Conservation (phyloP, 2,797 vertebrate species). For the Vultur gryphus region DNA sequence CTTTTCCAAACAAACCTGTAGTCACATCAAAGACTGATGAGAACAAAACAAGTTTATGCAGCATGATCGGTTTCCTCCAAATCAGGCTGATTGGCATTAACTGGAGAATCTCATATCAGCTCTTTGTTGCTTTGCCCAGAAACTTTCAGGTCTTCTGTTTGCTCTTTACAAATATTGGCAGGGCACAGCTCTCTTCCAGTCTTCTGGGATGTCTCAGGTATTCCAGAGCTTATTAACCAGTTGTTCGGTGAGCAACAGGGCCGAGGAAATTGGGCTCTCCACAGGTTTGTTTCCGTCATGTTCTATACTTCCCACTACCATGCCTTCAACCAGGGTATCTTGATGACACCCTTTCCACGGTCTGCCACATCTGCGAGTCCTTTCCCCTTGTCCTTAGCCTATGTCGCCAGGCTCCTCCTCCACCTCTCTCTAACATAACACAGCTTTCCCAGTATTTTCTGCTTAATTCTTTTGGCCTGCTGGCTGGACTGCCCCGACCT, state of each 20-base stretch:
- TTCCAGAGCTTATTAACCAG: constrained; percentile 33
- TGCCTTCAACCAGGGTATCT: neutral
- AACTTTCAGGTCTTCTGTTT: constrained; percentile 46
- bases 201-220: constrained; percentile 23
- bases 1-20: constrained; percentile 32
- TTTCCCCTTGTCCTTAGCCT: neutral
- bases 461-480: neutral
- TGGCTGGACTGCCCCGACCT: neutral
- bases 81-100: constrained; percentile 18
- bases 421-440: neutral
- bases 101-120: constrained; percentile 23
- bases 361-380: neutral
- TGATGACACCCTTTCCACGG: neutral
- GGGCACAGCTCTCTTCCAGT: neutral
- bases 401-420: neutral
- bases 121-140: constrained; percentile 28
- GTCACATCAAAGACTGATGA: constrained; percentile 50
- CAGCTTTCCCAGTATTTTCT: neutral
- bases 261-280: neutral
- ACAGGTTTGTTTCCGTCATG: neutral
- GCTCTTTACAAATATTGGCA: constrained; percentile 43
- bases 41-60: constrained; percentile 53
- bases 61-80: neutral
- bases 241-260: neutral
- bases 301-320: neutral